A percentile compares a stretch with the other conserved stretches of the same genome.
phyloP scores from a whole-genome alignment of 2,888 invertebrate species.

The Lochmaea crataegi region DNA sequence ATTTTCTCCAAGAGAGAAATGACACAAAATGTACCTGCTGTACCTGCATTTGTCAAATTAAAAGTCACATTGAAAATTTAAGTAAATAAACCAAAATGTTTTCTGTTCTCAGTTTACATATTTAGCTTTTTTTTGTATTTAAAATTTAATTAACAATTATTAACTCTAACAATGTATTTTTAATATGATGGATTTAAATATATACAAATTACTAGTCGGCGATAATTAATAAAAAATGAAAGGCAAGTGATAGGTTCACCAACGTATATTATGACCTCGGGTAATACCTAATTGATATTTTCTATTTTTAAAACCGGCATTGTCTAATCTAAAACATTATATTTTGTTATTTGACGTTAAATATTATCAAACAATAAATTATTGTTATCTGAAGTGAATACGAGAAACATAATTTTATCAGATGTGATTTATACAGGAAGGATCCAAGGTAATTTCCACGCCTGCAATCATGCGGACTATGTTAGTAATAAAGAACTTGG shows the following conservation, averaged over 20 bases:
- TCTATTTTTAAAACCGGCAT: neutral
- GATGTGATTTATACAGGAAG: neutral
- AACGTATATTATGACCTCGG: constrained; percentile 6
- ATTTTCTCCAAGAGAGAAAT: too few species aligned
- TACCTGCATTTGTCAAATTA: too few species aligned
- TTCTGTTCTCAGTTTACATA: too few species aligned
- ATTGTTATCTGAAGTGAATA: neutral
- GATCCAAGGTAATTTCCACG: too few species aligned
- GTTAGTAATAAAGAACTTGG: too few species aligned
- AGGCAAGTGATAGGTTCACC: neutral
- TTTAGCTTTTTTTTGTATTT: too few species aligned
- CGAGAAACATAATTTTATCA: neutral
- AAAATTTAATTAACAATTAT: too few species aligned
- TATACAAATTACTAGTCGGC: neutral
- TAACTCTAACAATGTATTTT: too few species aligned
- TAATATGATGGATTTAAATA: neutral
- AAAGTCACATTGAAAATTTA: too few species aligned
- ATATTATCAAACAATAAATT: neutral
- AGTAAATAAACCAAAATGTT: too few species aligned
- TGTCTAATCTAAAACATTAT: neutral
- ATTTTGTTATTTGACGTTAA: neutral
- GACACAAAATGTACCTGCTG: too few species aligned
- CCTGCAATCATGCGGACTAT: too few species aligned
- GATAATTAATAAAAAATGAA: neutral
- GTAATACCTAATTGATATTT: constrained; percentile 6